phyloP scores from a whole-genome alignment of 2,797 vertebrate genomes.

The Forpus xanthops region DNA sequence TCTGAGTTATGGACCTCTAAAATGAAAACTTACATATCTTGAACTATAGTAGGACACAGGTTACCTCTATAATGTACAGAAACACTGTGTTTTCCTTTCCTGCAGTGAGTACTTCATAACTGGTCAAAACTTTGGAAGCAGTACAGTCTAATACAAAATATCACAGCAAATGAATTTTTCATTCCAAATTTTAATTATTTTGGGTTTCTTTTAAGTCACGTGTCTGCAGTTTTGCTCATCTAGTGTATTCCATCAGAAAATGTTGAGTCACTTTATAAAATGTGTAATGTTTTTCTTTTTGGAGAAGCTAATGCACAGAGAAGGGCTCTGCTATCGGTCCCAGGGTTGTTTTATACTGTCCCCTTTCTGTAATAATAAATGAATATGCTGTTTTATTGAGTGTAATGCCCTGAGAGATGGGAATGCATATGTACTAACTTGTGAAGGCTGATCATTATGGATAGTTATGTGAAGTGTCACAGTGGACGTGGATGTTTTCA shows the following conservation, averaged over 20 bases:
- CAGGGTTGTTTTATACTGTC: background rate
- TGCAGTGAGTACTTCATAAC: background rate
- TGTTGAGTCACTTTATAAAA: background rate
- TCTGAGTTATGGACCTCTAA: slow-evolving; percentile 60
- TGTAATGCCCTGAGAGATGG: background rate
- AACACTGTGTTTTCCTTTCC: background rate
- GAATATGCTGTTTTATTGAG: slow-evolving; percentile 6
- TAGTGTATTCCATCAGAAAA: background rate
- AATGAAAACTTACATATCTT: slow-evolving; percentile 52
- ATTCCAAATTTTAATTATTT: background rate
- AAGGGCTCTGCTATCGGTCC: background rate
- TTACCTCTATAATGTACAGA: background rate
- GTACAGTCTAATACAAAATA: background rate
- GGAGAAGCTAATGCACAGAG: background rate
- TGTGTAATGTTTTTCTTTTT: background rate
- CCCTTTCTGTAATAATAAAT: background rate
- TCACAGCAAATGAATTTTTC: background rate
- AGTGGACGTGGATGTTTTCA: background rate
- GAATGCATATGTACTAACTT: background rate
- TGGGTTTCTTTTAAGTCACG: background rate
- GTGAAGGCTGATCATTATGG: background rate
- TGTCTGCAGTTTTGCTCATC: background rate
- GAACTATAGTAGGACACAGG: slow-evolving; percentile 13
- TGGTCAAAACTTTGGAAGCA: background rate
- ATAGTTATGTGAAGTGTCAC: background rate